A percentile compares a stretch with the other conserved stretches of the same genome.
Evolutionary conservation across 2,797 vertebrate species (phyloP).

Genomic region (Sebastes kiyomatsui): DNA sequence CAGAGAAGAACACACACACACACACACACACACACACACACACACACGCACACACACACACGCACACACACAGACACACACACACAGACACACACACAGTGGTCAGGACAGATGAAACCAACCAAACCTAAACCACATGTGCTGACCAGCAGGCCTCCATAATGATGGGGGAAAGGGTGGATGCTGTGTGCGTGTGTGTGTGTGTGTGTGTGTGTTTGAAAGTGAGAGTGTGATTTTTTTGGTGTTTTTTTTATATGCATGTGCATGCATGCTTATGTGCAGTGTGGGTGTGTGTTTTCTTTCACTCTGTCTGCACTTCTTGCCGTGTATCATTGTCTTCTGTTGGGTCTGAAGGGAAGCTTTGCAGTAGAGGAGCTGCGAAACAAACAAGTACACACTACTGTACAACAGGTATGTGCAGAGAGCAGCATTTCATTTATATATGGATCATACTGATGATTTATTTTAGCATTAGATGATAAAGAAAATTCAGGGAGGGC

Average conservation of each 20-base stretch:
- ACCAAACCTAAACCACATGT: conserved; percentile 56
- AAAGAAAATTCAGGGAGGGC: not conserved
- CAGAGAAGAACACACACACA: conserved; percentile 5
- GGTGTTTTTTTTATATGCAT: conserved; percentile 24
- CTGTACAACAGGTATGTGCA: conserved; percentile 33
- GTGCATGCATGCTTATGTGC: conserved; percentile 54
- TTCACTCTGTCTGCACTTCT: conserved; percentile 17
- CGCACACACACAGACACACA: conserved; percentile 18
- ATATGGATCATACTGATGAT: not conserved
- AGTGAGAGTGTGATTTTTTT: conserved; percentile 6
- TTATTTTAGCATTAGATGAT: not conserved
- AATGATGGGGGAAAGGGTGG: conserved; percentile 48
- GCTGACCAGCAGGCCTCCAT: conserved; percentile 57
- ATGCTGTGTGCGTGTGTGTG: not conserved
- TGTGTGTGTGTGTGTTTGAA: not conserved
- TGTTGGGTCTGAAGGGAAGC: conserved; percentile 7
- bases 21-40: conserved; percentile 6
- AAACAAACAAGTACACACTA: conserved; percentile 22
- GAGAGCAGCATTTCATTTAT: not conserved
- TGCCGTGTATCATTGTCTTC: conserved; percentile 22
- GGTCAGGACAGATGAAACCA: conserved; percentile 28
- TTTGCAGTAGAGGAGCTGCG: conserved; percentile 46
- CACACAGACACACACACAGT: conserved; percentile 21
- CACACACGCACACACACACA: conserved; percentile 2
- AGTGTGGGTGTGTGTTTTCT: conserved; percentile 42